Conservation (phyloP, 2,113 vertebrate species). For the Odocoileus hemionus region DNA sequence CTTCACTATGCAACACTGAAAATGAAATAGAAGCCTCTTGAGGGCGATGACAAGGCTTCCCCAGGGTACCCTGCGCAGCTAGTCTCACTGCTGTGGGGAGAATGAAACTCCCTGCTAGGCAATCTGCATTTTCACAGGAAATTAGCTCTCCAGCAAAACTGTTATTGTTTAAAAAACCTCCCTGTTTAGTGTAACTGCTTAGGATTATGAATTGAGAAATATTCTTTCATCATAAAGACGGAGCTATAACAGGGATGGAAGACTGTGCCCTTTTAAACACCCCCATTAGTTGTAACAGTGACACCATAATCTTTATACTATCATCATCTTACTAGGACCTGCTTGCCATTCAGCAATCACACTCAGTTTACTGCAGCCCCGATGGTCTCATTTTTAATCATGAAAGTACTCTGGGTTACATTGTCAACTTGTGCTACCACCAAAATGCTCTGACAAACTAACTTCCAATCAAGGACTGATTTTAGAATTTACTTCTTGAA, state of each 20-base stretch:
- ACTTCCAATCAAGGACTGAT: conserved; percentile 44
- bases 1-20: not conserved
- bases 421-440: conserved; percentile 68
- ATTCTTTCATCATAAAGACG: conserved; percentile 46
- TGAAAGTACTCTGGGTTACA: conserved; percentile 68
- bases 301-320: conserved; percentile 49
- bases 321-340: conserved; percentile 40
- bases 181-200: not conserved
- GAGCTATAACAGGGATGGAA: conserved; percentile 37
- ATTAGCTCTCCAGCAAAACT: conserved; percentile 29
- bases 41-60: not conserved
- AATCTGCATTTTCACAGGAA: not conserved
- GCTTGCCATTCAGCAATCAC: conserved; percentile 65
- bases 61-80: not conserved
- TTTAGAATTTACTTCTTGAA: conserved; percentile 25
- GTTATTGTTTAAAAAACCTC: not conserved
- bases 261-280: conserved; percentile 42
- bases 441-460: conserved; percentile 66
- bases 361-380: conserved; percentile 58
- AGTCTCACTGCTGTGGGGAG: not conserved
- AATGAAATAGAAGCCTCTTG: not conserved
- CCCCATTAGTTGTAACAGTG: conserved; percentile 49
- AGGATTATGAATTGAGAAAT: conserved; percentile 33
- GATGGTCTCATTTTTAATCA: conserved; percentile 60
- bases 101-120: not conserved